phyloP scores from a whole-genome alignment of 2,113 vertebrate species.

The Thryonomys swinderianus region DNA sequence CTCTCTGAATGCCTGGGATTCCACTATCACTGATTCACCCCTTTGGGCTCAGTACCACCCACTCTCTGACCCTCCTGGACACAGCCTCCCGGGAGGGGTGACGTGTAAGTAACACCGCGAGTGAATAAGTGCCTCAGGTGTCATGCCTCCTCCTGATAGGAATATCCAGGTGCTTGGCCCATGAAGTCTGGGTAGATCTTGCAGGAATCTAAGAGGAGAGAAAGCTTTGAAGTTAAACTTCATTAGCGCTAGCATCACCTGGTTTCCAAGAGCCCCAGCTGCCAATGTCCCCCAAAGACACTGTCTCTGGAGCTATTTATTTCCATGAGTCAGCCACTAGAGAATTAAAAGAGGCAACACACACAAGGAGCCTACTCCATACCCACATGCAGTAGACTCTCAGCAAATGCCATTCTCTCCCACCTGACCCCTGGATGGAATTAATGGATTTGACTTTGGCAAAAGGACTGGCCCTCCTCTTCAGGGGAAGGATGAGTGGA shows the following conservation, averaged over 20 bases:
- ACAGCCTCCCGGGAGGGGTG: slow-evolving; percentile 47
- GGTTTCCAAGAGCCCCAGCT: not conserved
- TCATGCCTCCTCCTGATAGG: not conserved
- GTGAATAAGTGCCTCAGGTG: slow-evolving; percentile 8
- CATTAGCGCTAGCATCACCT: not conserved
- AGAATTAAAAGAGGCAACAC: slow-evolving; percentile 21
- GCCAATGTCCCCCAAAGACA: not conserved
- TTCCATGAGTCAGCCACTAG: not conserved
- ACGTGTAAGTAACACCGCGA: not conserved
- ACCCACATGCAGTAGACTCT: not conserved
- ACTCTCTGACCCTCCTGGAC: slow-evolving; percentile 17
- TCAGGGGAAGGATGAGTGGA: not conserved
- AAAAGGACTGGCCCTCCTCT: not conserved
- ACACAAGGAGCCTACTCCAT: not conserved
- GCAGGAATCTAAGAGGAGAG: not conserved
- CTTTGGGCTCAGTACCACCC: slow-evolving; percentile 67
- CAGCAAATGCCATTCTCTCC: not conserved
- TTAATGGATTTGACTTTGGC: not conserved
- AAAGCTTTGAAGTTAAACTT: not conserved
- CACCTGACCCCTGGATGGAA: not conserved
- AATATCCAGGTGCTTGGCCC: not conserved
- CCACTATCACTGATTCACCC: slow-evolving; percentile 75
- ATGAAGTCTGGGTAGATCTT: not conserved
- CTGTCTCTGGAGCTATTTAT: slow-evolving; percentile 43
- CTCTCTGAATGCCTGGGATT: slow-evolving; percentile 69